Evolutionary conservation across 2,113 vertebrate species (phyloP), one percentile per base, ranked within the genome.

Genomic region (Perca flavescens): DNA sequence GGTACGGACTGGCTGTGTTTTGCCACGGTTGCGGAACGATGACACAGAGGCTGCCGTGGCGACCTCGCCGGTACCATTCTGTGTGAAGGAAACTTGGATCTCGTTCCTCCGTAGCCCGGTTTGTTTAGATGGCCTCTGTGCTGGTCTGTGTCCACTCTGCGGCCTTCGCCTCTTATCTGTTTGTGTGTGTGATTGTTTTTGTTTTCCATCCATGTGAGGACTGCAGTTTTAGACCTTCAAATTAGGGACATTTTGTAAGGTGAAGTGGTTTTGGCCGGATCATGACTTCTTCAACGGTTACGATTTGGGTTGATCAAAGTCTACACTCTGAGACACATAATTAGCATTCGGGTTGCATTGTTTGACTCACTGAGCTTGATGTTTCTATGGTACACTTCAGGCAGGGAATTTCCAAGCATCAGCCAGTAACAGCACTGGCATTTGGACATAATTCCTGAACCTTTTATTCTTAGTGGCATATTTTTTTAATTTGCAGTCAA

Each of bases 1-100:
- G 87, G 89, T 88, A 84, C 87, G 74, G 86, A 70, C 79, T 68
- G 83, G 61, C 87, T 65, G 82, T n/a, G 68, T 6, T 88, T 88
- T 46, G 83, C 77, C 85, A 60, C 8, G 58, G 88, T 74, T 62
- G 73, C 82, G 71, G 80, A 86, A 83, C 40, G 72, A 81, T 63
- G 82, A 86, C 56, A 60, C 49, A 67, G 83, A 71, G 21, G 81
- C 78, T 94, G 94, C 94, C 92, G 92, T 94, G 94, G 95, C 94
- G 84, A 95, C 94, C 94, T 94, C 96, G 94, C 95, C 94, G 97
- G 97, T 98, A 97, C 97, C 97, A 96, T 96, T 93, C 36, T 60
- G 43, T 25, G 77, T 64, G 84, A 84, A 79, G 84, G 78, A 80
- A 71, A 85, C 54, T 54, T 50, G 70, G 84, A 76, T 65, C 63